Conservation (phyloP, 2,888 invertebrate genomes). For the Athalia cordata region DNA sequence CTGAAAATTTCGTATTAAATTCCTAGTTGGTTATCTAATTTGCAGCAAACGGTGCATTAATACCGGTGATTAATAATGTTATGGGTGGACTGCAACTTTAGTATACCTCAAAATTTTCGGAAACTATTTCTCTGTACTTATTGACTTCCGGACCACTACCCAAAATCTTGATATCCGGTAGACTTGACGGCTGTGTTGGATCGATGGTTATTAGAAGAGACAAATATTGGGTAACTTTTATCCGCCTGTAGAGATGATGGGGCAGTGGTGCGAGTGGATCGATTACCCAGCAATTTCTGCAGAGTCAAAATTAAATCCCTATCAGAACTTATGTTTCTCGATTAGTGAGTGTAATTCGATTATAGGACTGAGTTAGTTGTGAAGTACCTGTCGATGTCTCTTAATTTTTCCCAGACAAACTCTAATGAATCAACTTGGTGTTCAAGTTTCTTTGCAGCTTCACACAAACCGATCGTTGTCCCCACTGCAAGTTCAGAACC, state of each 20-base stretch:
- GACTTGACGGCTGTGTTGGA: slow-evolving; percentile 58
- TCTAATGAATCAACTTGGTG: slow-evolving; percentile 58
- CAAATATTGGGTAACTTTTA: slow-evolving; percentile 63
- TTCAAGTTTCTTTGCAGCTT: slow-evolving; percentile 58
- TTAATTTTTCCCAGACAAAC: slow-evolving; percentile 60
- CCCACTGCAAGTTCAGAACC: slow-evolving; percentile 54
- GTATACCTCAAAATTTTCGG: slow-evolving; percentile 59
- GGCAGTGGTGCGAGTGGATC: slow-evolving; percentile 67
- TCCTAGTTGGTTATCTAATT: neutral
- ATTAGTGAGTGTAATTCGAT: too few relatives aligned
- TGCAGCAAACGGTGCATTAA: neutral
- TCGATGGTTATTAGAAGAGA: slow-evolving; percentile 64
- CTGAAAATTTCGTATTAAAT: slow-evolving; percentile 54
- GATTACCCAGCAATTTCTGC: slow-evolving; percentile 67
- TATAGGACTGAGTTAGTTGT: too few relatives aligned
- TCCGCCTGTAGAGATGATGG: slow-evolving; percentile 66
- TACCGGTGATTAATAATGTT: neutral
- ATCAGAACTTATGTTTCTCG: neutral
- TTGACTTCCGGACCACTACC: slow-evolving; percentile 64
- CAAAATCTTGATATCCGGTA: slow-evolving; percentile 65
- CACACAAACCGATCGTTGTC: slow-evolving; percentile 55
- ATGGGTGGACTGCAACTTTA: neutral
- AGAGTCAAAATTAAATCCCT: slow-evolving; percentile 19
- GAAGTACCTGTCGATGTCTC: slow-evolving; percentile 64
- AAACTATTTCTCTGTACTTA: slow-evolving; percentile 58